Base-by-base conservation (phyloP, 2,797 vertebrate species). In the Platalea minor region DNA sequence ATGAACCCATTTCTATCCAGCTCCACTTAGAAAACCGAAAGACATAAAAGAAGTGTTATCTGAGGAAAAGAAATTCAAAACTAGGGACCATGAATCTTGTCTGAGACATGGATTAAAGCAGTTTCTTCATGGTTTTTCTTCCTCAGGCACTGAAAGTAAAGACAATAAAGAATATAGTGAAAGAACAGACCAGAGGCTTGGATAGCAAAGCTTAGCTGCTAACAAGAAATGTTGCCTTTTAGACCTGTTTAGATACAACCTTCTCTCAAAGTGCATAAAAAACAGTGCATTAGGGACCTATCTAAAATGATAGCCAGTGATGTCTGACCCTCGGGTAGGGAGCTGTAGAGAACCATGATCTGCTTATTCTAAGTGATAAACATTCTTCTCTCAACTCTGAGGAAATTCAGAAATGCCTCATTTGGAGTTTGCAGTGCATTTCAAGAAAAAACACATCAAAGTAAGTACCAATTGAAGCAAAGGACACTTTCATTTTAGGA, bases 21-120 rank as follows among this genome's bases (percentile, higher is more conserved):
- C n/a, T 91, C 18, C 67, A 69, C 33, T 63, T 56, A 69, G 56
- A 76, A 93, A 89, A 76, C 25, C 1, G 2, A 80, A 89, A 86
- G 26, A 68, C 20, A 28, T 41, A 80, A 83, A 70, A 80, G 35
- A 56, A 92, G 25, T 45, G 16, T 59, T 89, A 56, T 37, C 70
- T 85, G 56, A 83, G 35, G 73, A 92, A 81, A 94, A 82, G 28
- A 82, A 92, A 89, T 82, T 87, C 56, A 67, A 92, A 95, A 73
- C 33, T 46, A 76, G 64, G 33, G 33, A 82, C 51, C 13, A 33
- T 46, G 31, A 74, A 63, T 85, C 67, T 91, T 48, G 89, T 65
- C 74, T 85, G 67, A 94, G 77, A 61, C 28, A n/a, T 54, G 54
- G 54, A 88, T 88, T 91, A 88, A 90, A 88, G 37, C 37, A 59